phyloP scores from a whole-genome alignment of 2,113 vertebrate genomes.

The Sporophila hypoxantha region DNA sequence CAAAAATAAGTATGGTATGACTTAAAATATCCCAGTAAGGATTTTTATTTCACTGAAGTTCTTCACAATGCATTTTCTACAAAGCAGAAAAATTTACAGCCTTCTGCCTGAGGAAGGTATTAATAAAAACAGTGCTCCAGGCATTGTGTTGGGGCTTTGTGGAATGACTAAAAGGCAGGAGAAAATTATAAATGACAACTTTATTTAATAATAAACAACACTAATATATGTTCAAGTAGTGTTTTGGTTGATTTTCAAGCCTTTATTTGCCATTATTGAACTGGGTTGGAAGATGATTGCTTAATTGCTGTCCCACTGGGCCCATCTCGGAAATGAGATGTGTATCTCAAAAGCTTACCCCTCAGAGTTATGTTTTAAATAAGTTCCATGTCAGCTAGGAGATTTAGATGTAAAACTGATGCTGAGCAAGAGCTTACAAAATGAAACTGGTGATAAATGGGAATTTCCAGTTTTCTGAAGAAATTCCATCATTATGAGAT shows the following conservation, averaged over 20 bases:
- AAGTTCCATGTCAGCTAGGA: background rate
- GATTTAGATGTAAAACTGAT: background rate
- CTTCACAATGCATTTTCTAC: background rate
- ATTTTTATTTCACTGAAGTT: background rate
- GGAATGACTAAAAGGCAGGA: background rate
- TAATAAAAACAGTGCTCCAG: background rate
- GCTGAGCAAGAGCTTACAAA: background rate
- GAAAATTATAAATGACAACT: background rate
- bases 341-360: background rate
- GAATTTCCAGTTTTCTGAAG: background rate
- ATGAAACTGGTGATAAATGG: background rate
- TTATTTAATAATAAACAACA: slow-evolving; percentile 25
- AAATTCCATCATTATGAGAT: background rate
- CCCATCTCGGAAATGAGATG: slow-evolving; percentile 4
- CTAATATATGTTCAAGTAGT: background rate
- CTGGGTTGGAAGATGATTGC: background rate
- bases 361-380: slow-evolving; percentile 38
- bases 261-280: slow-evolving; percentile 28
- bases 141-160: background rate
- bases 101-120: background rate
- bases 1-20: background rate
- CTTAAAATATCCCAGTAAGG: background rate
- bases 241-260: slow-evolving; percentile 1
- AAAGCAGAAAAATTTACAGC: background rate
- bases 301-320: slow-evolving; percentile 28